These are phyloP conservation scores for Coturnix japonica DNA, from an alignment of 2,113 vertebrate genomes.

Conservation along the genomic window DNA sequence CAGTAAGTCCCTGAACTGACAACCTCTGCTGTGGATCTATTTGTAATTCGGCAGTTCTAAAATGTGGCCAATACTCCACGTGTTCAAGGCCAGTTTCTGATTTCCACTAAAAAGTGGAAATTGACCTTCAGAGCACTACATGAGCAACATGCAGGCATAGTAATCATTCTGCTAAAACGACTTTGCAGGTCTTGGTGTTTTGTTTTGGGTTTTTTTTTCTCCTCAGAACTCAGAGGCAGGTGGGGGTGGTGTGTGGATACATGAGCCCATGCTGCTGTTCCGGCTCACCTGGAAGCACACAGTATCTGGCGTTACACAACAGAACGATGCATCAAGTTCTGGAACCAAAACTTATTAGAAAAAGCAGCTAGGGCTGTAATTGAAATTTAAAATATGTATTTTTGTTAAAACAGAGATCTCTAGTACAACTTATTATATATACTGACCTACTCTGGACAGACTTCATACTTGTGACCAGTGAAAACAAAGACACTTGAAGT, in stretches of 20 bases:
- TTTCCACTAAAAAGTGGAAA: neutral
- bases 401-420: neutral
- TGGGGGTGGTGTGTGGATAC: neutral
- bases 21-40: neutral
- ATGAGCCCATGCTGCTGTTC: neutral
- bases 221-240: neutral
- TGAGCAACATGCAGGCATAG: neutral
- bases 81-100: neutral
- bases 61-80: neutral
- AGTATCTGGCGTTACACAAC: neutral
- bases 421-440: neutral
- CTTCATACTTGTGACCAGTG: neutral
- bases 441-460: neutral
- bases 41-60: neutral
- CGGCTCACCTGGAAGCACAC: neutral
- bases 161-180: neutral
- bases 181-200: fast-evolving
- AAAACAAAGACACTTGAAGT: neutral
- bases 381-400: neutral
- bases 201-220: neutral
- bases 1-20: neutral
- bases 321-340: neutral
- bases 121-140: neutral
- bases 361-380: neutral
- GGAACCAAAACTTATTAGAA: neutral